Percentiles rank a stretch among this genome's conserved stretches.
phyloP scores from a whole-genome alignment of 1,140 invertebrate species.

The Ostrea edulis region DNA sequence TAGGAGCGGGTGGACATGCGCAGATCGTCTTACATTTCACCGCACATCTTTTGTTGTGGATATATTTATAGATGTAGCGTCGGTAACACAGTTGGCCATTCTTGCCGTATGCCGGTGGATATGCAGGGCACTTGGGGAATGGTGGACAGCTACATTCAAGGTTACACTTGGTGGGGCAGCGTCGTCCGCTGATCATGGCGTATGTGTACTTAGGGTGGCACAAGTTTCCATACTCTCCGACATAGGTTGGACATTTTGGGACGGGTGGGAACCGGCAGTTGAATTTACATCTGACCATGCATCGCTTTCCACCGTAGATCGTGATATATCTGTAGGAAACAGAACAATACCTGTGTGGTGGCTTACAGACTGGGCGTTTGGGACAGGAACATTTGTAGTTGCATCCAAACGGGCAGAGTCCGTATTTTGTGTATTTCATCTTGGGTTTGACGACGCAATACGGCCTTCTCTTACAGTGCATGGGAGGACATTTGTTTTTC shows the following conservation, averaged over 20 bases:
- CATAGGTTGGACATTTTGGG: neutral
- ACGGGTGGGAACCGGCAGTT: neutral
- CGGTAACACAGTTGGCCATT: neutral
- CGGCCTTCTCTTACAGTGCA: neutral
- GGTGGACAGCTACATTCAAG: conserved; percentile 13
- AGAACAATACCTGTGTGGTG: neutral
- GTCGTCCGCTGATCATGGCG: neutral
- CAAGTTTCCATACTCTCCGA: neutral
- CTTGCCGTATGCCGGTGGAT: neutral
- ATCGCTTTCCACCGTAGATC: neutral
- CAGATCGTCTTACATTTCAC: conserved; percentile 14
- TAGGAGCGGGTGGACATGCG: neutral
- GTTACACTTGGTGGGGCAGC: neutral
- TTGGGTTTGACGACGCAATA: neutral
- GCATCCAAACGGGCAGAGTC: neutral
- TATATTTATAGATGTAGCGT: conserved; percentile 14
- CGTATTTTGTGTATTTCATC: neutral
- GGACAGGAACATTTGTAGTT: neutral
- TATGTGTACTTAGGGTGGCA: neutral
- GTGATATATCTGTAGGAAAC: neutral
- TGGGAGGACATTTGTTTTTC: neutral
- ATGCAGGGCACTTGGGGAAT: neutral
- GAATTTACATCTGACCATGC: neutral
- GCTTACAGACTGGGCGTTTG: neutral
- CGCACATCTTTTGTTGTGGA: neutral